Base-by-base conservation (phyloP, 1,140 invertebrate genomes). In the Drosophila insularis region DNA sequence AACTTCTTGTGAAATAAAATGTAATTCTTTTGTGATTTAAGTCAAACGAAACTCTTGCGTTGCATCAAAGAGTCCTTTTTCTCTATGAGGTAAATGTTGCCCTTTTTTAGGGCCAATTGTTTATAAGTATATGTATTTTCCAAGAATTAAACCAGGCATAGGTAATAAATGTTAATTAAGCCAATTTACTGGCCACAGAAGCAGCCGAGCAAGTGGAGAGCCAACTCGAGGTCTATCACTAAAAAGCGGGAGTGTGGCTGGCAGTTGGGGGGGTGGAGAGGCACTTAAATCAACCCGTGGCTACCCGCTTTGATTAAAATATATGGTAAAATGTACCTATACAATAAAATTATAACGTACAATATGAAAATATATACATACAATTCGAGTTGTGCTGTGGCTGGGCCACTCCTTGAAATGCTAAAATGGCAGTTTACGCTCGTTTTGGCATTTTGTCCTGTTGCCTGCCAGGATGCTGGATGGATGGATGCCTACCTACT, bases 371-470 rank as follows among this genome's bases (percentile, higher is more conserved):
- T 73, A 77, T 77, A 74, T 67, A 35, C 5, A 27, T 27, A 78
- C 75, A 71, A 66, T 82, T 87, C 64, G 71, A 71, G 64, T 81
- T 69, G 17, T 21, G 4, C 32, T 64, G 68, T 63, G 32, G 13
- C 40, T 37, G 43, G 37, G 19, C 17, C 54, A 19, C 46, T 70
- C 67, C 82, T 81, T 68, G 71, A 81, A 87, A 87, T 79, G 64
- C 79, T 73, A 80, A 89, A 87, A 87, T 87, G 84, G 84, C 80
- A 77, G 77, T 89, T 87, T 89, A 89, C 85, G 84, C 84, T 87
- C 63, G 65, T 72, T 84, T 27, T 89, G 69, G 71, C 85, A 89
- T 87, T 84, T 87, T 87, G 82, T 87, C 64, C 73, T 39, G 68
- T 69, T 75, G 63, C 55, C 50, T 35, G 19, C 40, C 71, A 35